A percentile compares a stretch with the other conserved stretches of the same genome.
phyloP scores from a whole-genome alignment of 2,888 invertebrate genomes.

The Helicoverpa assulta region DNA sequence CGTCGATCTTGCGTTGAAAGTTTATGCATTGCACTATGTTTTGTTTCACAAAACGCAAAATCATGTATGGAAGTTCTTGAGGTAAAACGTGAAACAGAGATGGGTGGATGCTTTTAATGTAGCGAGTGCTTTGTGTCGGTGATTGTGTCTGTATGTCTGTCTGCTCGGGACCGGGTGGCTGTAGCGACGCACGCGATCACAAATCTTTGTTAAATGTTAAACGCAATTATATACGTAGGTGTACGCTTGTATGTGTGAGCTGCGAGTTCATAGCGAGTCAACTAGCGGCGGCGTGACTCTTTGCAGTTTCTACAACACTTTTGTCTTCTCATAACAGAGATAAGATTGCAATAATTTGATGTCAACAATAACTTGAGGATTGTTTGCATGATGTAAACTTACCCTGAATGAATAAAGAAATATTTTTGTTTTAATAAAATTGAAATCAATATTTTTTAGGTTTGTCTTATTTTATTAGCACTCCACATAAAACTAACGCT shows the following conservation, averaged over 20 bases:
- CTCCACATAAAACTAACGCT: no score
- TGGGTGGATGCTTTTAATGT: slow-evolving; percentile 73
- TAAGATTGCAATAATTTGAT: no score
- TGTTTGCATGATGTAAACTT: background rate
- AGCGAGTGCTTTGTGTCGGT: slow-evolving; percentile 75
- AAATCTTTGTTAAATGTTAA: slow-evolving; percentile 53
- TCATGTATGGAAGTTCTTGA: slow-evolving; percentile 87
- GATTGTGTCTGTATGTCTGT: slow-evolving; percentile 67
- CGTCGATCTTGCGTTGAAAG: slow-evolving; percentile 89
- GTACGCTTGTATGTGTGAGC: slow-evolving; percentile 23
- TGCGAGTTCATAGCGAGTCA: slow-evolving; percentile 22
- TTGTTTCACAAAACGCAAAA: slow-evolving; percentile 88
- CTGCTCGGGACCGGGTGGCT: slow-evolving; percentile 28
- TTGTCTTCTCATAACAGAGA: background rate
- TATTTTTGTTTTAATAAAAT: slow-evolving; percentile 24
- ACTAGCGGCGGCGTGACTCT: slow-evolving; percentile 19
- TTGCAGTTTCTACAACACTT: slow-evolving; percentile 12
- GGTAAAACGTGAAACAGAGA: slow-evolving; percentile 83
- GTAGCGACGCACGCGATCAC: slow-evolving; percentile 30
- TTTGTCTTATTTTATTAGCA: background rate
- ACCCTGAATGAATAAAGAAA: slow-evolving; percentile 15
- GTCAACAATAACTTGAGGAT: no score
- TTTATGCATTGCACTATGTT: slow-evolving; percentile 90
- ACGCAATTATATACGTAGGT: slow-evolving; percentile 38
- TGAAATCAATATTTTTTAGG: no score